Conservation (phyloP, 2,888 invertebrate genomes). For the Erannis defoliaria region DNA sequence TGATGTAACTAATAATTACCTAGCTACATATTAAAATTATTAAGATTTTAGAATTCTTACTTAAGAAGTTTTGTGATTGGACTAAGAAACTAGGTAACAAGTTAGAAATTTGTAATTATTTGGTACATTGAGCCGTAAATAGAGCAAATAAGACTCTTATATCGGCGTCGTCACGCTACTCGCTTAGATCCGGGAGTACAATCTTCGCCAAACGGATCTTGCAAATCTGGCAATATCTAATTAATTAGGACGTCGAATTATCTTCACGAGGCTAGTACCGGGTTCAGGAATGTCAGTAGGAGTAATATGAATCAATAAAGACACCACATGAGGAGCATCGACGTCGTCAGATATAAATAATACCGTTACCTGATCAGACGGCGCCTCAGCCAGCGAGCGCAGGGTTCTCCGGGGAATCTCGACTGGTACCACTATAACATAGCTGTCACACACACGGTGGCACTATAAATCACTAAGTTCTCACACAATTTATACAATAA, state of each 20-base stretch:
- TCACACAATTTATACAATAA: slow-evolving; percentile 68
- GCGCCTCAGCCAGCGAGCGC: slow-evolving; percentile 58
- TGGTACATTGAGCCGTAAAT: slow-evolving; percentile 31
- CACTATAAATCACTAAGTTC: slow-evolving; percentile 64
- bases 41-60: neutral
- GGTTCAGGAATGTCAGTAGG: slow-evolving; percentile 17
- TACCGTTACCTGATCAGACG: slow-evolving; percentile 82
- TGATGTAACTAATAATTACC: too few species aligned
- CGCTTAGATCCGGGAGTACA: slow-evolving; percentile 35
- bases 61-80: neutral
- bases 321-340: slow-evolving; percentile 61
- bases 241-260: slow-evolving; percentile 9
- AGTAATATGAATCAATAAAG: slow-evolving; percentile 49
- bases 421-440: slow-evolving; percentile 67
- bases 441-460: slow-evolving; percentile 54
- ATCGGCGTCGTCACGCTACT: slow-evolving; percentile 28
- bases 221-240: slow-evolving; percentile 3
- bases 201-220: slow-evolving; percentile 11
- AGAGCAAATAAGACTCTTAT: slow-evolving; percentile 25
- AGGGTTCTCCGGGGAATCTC: slow-evolving; percentile 52
- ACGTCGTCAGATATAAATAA: slow-evolving; percentile 81
- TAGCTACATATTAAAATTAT: neutral
- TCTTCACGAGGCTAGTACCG: slow-evolving; percentile 1
- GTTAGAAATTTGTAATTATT: slow-evolving; percentile 13
- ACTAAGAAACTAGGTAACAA: slow-evolving; percentile 4